Evolutionary conservation across 2,113 vertebrate genomes (phyloP).

Genomic region (Chloropsis hardwickii): DNA sequence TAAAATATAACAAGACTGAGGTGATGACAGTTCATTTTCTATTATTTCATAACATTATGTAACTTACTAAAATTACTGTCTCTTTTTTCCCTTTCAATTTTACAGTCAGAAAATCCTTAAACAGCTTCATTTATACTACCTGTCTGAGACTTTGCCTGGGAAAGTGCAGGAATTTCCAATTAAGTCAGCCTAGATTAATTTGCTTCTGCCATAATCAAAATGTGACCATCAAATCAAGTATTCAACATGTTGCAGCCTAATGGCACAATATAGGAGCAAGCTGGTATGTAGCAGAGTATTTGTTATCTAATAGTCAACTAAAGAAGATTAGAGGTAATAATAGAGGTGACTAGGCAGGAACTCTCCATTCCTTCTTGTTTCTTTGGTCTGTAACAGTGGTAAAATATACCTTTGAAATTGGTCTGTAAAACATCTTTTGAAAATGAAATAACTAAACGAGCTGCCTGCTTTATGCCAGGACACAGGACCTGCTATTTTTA

Average conservation of each 20-base stretch:
- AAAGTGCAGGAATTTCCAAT: slow-evolving; percentile 28
- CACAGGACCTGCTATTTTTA: slow-evolving; percentile 7
- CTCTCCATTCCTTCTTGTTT: not conserved
- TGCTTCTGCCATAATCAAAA: slow-evolving; percentile 5
- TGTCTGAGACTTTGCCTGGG: not conserved
- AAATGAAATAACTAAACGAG: slow-evolving; percentile 1
- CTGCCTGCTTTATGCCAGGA: not conserved
- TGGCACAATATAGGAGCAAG: not conserved
- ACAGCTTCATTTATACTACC: slow-evolving; percentile 5
- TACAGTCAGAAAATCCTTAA: slow-evolving; percentile 26
- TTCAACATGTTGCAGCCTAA: not conserved
- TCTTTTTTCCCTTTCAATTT: not conserved
- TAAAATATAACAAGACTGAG: slow-evolving; percentile 27
- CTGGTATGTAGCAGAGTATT: not conserved
- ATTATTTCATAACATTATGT: slow-evolving; percentile 39
- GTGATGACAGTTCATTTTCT: slow-evolving; percentile 7
- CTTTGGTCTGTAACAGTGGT: not conserved
- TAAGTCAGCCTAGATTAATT: slow-evolving; percentile 31
- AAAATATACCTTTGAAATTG: not conserved
- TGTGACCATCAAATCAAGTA: not conserved
- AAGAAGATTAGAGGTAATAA: slow-evolving; percentile 14
- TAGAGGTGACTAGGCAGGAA: not conserved
- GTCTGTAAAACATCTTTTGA: not conserved
- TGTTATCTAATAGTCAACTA: not conserved
- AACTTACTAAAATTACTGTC: slow-evolving; percentile 31